phyloP scores from a whole-genome alignment of 2,888 invertebrate genomes.

The Cecidostiba fungosa region DNA sequence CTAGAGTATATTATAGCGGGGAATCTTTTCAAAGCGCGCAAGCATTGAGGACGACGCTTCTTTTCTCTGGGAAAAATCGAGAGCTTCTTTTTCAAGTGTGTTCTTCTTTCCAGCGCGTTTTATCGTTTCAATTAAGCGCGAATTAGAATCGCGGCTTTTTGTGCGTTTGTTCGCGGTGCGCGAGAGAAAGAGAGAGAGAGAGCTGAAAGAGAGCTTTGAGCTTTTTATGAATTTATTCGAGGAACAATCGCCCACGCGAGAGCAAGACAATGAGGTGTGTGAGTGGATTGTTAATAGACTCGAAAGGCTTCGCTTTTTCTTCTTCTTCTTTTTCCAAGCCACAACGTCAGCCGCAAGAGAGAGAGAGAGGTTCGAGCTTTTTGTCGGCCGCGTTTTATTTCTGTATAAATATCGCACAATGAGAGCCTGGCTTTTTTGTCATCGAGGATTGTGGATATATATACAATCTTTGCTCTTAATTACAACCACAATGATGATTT shows the following conservation, averaged over 20 bases:
- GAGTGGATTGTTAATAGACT: slow-evolving; percentile 59
- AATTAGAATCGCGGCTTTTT: slow-evolving; percentile 43
- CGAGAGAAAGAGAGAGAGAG: background rate
- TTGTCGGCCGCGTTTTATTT: slow-evolving; percentile 36
- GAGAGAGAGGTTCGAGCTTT: background rate
- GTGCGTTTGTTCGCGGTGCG: background rate
- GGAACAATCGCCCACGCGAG: slow-evolving; percentile 33
- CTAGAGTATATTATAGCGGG: background rate
- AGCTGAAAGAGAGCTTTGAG: slow-evolving; percentile 43
- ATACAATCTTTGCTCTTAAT: slow-evolving; percentile 1
- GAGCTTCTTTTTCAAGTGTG: slow-evolving; percentile 1
- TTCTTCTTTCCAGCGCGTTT: slow-evolving; percentile 43
- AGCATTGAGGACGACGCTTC: background rate
- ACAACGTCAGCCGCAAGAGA: background rate
- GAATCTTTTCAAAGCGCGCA: slow-evolving; percentile 45
- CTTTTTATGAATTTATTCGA: slow-evolving; percentile 53
- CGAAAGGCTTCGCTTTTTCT: slow-evolving; percentile 28
- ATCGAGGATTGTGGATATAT: background rate
- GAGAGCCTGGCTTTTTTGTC: background rate
- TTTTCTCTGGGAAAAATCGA: slow-evolving; percentile 35
- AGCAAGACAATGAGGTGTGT: slow-evolving; percentile 42
- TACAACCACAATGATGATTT: slow-evolving; percentile 19
- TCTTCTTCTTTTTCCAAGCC: background rate
- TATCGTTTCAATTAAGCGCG: slow-evolving; percentile 59
- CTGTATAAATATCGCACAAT: slow-evolving; percentile 47